Evolutionary conservation across 2,797 vertebrate species (phyloP), one percentile per base, ranked within the genome.

Genomic region (Cygnus olor): DNA sequence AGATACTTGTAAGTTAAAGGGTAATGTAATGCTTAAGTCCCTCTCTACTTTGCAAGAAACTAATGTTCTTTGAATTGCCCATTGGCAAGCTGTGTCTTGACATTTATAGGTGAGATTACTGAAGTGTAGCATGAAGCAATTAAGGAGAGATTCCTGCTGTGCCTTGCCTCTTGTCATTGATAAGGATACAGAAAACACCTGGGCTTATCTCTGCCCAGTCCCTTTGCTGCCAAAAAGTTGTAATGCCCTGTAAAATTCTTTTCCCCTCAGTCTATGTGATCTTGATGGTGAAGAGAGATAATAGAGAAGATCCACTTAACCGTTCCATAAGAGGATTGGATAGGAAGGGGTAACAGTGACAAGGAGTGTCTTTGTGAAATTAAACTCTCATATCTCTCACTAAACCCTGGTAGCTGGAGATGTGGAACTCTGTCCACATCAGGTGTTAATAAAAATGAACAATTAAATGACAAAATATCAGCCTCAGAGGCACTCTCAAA

Each of bases 381-480:
- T 32, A 38, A 44, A 30, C 24, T 44, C 49, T 27, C 6, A 58
- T 22, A 56, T 36, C 78, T 36, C n/a, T 82, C n/a, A 64, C 38
- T 53, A 82, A 28, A 58, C 4, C 28, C 53, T 82, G 0, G 0
- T 36, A 44, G 11, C 0, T 49, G 58, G 58, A 57, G 68, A 66
- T 14, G 10, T 45, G 54, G 61, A 83, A 78, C 25, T 77, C 28
- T 3, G 5, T 66, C 49, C 68, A 27, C 27, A 53, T 30, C 38
- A 82, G 53, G 12, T 65, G 34, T 88, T 92, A 78, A 80, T 60
- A 65, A 84, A 94, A 93, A 58, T 6, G 2, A 77, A 38, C 34
- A 74, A 47, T 56, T 47, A 91, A 90, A 53, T 0, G 0, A 56
- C n/a, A 24, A 91, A 87, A 9, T 32, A 49, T 21, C 42, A 70